Conservation (phyloP, 2,888 invertebrate genomes). For the Lithodes maja region DNA sequence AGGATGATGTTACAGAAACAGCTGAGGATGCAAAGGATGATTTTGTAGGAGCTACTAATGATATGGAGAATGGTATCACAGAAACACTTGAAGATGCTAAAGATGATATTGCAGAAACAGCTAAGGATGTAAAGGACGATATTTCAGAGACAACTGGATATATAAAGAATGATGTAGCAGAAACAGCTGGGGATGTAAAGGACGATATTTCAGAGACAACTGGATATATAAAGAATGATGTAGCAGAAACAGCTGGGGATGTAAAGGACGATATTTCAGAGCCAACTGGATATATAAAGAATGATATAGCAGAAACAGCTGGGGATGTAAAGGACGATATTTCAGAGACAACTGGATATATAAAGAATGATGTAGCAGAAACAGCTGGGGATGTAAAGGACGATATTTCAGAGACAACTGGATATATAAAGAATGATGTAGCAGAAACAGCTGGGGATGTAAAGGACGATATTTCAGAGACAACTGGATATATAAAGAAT, state of each 20-base stretch:
- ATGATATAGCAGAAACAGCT: constrained; percentile 12
- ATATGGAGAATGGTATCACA: not conserved
- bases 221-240: not conserved
- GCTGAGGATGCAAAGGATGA: constrained; percentile 8
- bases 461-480: not conserved
- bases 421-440: not conserved
- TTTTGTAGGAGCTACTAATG: not conserved
- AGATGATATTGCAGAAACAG: not conserved
- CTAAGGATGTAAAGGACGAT: not conserved
- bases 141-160: not conserved
- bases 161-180: not conserved
- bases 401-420: not conserved
- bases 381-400: not conserved
- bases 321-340: not conserved
- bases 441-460: constrained; percentile 11
- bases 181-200: not conserved
- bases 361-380: not conserved
- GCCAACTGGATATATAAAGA: not conserved
- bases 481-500: not conserved
- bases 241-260: constrained; percentile 9
- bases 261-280: not conserved
- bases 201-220: not conserved
- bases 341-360: not conserved
- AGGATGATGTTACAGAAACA: not conserved
- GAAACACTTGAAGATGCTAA: not conserved